Evolutionary conservation across 2,113 vertebrate species (phyloP).

Genomic region (Pogonocichla stellata): DNA sequence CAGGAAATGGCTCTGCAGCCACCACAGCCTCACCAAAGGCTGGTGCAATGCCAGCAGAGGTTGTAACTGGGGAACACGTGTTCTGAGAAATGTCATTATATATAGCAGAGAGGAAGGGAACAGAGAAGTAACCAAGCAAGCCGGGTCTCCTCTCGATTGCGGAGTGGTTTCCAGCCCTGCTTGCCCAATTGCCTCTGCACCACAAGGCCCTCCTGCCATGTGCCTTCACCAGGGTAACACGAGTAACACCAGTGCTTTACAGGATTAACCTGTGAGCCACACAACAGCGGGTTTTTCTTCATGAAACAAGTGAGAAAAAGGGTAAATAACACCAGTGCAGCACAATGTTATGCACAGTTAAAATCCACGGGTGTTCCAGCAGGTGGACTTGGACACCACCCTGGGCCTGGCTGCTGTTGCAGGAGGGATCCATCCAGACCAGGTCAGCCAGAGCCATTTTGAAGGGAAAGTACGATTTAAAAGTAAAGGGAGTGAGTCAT

Average conservation of each 20-base stretch:
- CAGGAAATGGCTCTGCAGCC: background rate
- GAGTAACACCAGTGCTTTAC: background rate
- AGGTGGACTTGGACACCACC: background rate
- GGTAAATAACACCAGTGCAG: background rate
- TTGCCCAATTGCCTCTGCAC: background rate
- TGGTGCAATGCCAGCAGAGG: fast-evolving
- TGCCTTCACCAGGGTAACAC: background rate
- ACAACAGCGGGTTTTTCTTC: background rate
- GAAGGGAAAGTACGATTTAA: background rate
- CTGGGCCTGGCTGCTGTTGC: fast-evolving
- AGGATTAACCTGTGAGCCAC: background rate
- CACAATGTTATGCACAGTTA: background rate
- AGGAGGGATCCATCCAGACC: background rate
- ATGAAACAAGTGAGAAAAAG: background rate
- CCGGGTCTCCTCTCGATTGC: fast-evolving
- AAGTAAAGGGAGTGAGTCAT: background rate
- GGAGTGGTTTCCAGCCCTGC: background rate
- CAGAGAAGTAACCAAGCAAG: background rate
- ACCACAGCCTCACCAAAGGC: background rate
- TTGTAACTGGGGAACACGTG: background rate
- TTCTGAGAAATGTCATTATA: background rate
- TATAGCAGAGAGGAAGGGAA: background rate
- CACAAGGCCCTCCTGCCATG: fast-evolving
- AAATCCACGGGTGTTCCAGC: background rate
- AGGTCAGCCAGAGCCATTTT: background rate